Base-by-base conservation (phyloP, 2,113 vertebrate species). In the Sinosuthora webbiana region DNA sequence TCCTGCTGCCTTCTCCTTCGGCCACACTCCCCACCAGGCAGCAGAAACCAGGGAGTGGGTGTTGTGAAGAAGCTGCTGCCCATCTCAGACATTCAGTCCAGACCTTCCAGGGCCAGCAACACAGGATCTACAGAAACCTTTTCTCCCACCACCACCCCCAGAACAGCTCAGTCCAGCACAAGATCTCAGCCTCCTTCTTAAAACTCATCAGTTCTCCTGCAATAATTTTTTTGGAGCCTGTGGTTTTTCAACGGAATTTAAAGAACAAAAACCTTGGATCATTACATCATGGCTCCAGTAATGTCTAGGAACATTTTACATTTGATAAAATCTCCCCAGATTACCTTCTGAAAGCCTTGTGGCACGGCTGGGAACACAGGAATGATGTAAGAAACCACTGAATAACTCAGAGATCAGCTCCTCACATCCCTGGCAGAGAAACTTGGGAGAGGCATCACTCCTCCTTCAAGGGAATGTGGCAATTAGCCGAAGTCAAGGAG, bases 261-360 rank as follows among this genome's bases (percentile, higher is more conserved):
- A 89, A 94, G 90, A 93, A 93, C 41, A 95, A 92, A 93, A 91
- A 50, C 71, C 64, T 93, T 87, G 64, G 79, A 56, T 94, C 85
- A 94, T 97, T 96, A 95, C 94, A 75, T 95, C 94, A 95, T 84
- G 88, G 76, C 88, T 92, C 68, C 94, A 96, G 85, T 81, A 94
- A 88, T n/a, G 53, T 83, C 88, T 89, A 94, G 82, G 85, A 96
- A 92, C 64, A 68, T 81, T 95, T 96, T 64, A 71, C 52, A 83
- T 95, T 85, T 86, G 94, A 96, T 95, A 93, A 93, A 88, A 91
- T 91, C 92, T 96, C 75, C 85, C 96, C 82, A 88, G 85, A 92
- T 96, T 93, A 89, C 86, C 92, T 94, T 92, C 86, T 96, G 95
- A 96, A 95, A 95, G 92, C 88, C 80, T 89, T 93, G 93, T 18